Base-by-base conservation (phyloP, 2,113 vertebrate genomes). In the Bungarus multicinctus region DNA sequence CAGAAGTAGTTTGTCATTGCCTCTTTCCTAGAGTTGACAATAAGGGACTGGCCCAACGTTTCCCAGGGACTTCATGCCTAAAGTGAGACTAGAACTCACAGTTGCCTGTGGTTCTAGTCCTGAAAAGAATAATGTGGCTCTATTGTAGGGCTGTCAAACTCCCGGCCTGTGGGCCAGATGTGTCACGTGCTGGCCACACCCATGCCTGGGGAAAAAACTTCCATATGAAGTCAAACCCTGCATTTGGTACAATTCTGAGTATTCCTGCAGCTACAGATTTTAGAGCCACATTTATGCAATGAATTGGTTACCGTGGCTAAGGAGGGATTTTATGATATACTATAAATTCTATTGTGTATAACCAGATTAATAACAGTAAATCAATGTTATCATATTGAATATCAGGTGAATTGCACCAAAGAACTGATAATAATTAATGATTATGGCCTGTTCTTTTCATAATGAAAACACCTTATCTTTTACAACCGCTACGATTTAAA, bases 351-450 rank as follows among this genome's bases (percentile, higher is more conserved):
- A 74, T 85, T 91, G 52, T 64, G n/a, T 55, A 92, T 52, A 86
- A 22, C 88, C 27, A 0, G 94, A 92, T 55, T 91, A 89, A 45
- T 2, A 30, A 94, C 85, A n/a, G 85, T 55, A 94, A 50, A 94
- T 93, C 5, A 93, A 94, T 93, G 34, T 3, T 3, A 93, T 94
- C 0, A 1, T 89, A n/a, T 57, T 69, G 43, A 4, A 39, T 91
- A 89, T 57, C 0, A 0, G 39, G 90, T 39, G 89, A 34, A 14
- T 88, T 93, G 90, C 9, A 1, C 87, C 30, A 92, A 95, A 95
- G 89, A 92, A 39, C 4, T 39, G 45, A 92, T 91, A 93, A 93
- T 93, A 85, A 94, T 94, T 92, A 92, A 93, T 92, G 47, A 18
- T 92, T 34, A 45, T 64, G 94, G 86, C 94, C 90, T 85, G 93